Evolutionary conservation across 2,888 invertebrate species (phyloP).

Genomic region (Nemotelus pantherinus): DNA sequence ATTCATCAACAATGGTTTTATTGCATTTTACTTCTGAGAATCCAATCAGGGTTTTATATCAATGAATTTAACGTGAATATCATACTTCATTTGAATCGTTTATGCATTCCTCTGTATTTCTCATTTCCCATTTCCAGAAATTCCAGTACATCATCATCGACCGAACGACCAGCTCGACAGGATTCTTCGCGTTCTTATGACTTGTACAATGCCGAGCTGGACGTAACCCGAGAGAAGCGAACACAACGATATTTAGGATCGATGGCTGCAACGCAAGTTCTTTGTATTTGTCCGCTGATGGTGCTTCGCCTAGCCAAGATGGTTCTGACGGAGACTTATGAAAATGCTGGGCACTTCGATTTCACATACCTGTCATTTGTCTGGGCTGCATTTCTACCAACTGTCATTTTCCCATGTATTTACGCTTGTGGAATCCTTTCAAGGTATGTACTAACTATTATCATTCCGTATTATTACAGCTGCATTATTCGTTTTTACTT

Average conservation of each 20-base stretch:
- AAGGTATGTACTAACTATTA: slow-evolving; percentile 64
- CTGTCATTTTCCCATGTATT: slow-evolving; percentile 72
- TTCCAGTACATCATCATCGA: slow-evolving; percentile 59
- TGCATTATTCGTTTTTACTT: too few relatives aligned
- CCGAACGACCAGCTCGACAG: slow-evolving; percentile 45
- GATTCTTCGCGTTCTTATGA: slow-evolving; percentile 63
- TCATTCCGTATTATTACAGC: too few relatives aligned
- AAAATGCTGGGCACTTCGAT: slow-evolving; percentile 74
- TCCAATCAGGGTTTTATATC: too few relatives aligned
- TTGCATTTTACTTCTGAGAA: too few relatives aligned
- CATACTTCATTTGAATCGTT: too few relatives aligned
- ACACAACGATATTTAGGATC: slow-evolving; percentile 74
- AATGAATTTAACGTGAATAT: too few relatives aligned
- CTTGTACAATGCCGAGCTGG: slow-evolving; percentile 68
- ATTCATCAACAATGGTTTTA: too few relatives aligned
- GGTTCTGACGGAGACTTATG: slow-evolving; percentile 74
- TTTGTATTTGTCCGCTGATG: slow-evolving; percentile 76
- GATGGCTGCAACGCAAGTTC: slow-evolving; percentile 73
- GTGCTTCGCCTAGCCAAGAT: slow-evolving; percentile 71
- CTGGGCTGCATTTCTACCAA: slow-evolving; percentile 76
- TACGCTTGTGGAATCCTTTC: slow-evolving; percentile 74
- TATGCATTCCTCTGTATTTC: too few relatives aligned
- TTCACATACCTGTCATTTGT: slow-evolving; percentile 75
- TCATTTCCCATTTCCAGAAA: slow-evolving; percentile 55
- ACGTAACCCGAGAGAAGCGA: slow-evolving; percentile 71